These are phyloP conservation scores for Drosophila truncata DNA, from an alignment of 1,140 invertebrate species.

Conservation along the genomic window DNA sequence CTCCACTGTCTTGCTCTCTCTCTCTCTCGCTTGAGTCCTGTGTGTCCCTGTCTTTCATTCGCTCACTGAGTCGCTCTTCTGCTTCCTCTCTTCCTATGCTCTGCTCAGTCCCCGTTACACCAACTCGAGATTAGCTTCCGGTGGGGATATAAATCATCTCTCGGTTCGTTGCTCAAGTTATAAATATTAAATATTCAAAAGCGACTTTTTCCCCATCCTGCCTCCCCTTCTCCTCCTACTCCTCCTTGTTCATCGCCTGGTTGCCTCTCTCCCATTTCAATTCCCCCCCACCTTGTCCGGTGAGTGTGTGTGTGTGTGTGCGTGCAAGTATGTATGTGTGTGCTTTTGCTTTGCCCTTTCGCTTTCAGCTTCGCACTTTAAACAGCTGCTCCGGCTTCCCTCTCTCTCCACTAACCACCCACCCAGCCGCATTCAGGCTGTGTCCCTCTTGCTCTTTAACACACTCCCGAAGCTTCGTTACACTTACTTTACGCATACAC, in stretches of 20 bases:
- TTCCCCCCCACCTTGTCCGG: not conserved
- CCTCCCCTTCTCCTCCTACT: not conserved
- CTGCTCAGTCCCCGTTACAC: conserved; percentile 57
- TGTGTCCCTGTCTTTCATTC: not conserved
- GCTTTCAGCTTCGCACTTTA: conserved; percentile 73
- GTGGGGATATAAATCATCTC: conserved; percentile 82
- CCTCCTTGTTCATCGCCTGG: conserved; percentile 5
- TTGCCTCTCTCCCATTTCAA: conserved; percentile 22
- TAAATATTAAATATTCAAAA: conserved; percentile 83
- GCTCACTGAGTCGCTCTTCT: conserved; percentile 6
- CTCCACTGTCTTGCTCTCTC: conserved; percentile 29
- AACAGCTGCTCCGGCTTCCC: conserved; percentile 64
- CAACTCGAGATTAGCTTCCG: conserved; percentile 81
- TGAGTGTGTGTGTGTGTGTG: conserved; percentile 18
- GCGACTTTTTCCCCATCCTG: conserved; percentile 49
- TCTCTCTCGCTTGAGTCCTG: not conserved
- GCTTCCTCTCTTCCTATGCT: conserved; percentile 13
- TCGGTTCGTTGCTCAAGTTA: conserved; percentile 81
- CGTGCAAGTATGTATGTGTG: conserved; percentile 6
- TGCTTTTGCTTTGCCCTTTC: conserved; percentile 70
- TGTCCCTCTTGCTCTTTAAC: conserved; percentile 33
- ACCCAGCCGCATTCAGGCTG: not conserved
- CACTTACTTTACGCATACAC: conserved; percentile 78
- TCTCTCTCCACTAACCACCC: not conserved
- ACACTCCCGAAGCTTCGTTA: conserved; percentile 59